phyloP scores from a whole-genome alignment of 2,888 invertebrate species.

The Rosalia funebris region DNA sequence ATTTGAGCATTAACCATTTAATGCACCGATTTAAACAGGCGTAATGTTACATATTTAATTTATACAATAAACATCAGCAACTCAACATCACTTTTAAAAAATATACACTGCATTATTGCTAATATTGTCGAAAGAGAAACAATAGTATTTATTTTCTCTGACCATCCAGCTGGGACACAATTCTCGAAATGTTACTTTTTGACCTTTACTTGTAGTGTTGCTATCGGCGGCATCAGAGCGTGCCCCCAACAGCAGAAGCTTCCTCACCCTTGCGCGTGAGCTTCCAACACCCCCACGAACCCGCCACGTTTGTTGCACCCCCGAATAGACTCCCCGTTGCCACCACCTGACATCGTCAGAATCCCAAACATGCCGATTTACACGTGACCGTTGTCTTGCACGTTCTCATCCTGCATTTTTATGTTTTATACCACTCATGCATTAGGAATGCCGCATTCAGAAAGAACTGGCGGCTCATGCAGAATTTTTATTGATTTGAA shows the following conservation, averaged over 20 bases:
- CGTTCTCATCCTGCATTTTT: constrained; percentile 25
- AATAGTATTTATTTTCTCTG: too few relatives aligned
- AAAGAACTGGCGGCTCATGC: too few relatives aligned
- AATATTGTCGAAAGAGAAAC: too few relatives aligned
- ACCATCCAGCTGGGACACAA: too few relatives aligned
- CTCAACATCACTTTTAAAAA: too few relatives aligned
- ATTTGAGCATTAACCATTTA: too few relatives aligned
- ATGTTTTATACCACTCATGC: constrained; percentile 5
- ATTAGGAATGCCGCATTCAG: background rate
- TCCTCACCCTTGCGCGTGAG: constrained; percentile 19
- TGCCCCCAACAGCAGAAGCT: constrained; percentile 11
- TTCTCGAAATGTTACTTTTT: constrained; percentile 16
- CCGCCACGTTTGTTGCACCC: constrained; percentile 9
- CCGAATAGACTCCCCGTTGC: constrained; percentile 6
- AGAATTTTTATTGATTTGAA: background rate
- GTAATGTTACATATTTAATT: too few relatives aligned
- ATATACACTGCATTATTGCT: too few relatives aligned
- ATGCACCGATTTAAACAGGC: too few relatives aligned
- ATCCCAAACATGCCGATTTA: background rate
- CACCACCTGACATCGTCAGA: background rate
- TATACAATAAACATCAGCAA: too few relatives aligned
- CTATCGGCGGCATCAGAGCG: constrained; percentile 17
- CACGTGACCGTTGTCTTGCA: constrained; percentile 13
- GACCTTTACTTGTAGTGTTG: constrained; percentile 14
- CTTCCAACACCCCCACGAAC: constrained; percentile 1